These are phyloP conservation scores for Ptiloglossa arizonensis DNA, from an alignment of 1,140 invertebrate genomes.

Conservation along the genomic window DNA sequence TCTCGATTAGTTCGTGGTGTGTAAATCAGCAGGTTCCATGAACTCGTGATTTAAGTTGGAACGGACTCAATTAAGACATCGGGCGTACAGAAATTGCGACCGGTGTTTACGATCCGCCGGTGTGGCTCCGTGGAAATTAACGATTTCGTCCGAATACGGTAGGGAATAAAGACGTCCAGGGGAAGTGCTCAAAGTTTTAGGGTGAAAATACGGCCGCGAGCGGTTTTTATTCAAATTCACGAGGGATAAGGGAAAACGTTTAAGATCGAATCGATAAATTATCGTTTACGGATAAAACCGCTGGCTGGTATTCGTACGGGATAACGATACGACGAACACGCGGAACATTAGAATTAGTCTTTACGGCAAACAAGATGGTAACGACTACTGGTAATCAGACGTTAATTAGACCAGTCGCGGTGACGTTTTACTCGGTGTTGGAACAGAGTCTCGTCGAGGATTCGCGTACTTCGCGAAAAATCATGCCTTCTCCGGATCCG, in stretches of 20 bases:
- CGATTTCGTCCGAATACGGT: not conserved
- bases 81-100: not conserved
- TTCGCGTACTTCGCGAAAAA: too few relatives aligned
- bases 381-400: not conserved
- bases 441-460: too few relatives aligned
- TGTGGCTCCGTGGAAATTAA: not conserved
- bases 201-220: not conserved
- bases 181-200: slow-evolving; percentile 15
- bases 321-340: not conserved
- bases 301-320: not conserved
- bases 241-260: not conserved
- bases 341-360: slow-evolving; percentile 3
- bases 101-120: not conserved
- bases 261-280: slow-evolving; percentile 30
- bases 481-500: too few relatives aligned
- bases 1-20: not conserved
- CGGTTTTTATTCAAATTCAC: not conserved
- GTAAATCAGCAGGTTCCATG: not conserved
- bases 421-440: not conserved
- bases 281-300: slow-evolving; percentile 24
- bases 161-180: not conserved
- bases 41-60: not conserved
- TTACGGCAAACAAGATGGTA: slow-evolving; percentile 10
- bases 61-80: not conserved
- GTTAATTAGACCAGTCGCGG: slow-evolving; percentile 27